phyloP scores from a whole-genome alignment of 1,140 invertebrate genomes.

The Galleria mellonella region DNA sequence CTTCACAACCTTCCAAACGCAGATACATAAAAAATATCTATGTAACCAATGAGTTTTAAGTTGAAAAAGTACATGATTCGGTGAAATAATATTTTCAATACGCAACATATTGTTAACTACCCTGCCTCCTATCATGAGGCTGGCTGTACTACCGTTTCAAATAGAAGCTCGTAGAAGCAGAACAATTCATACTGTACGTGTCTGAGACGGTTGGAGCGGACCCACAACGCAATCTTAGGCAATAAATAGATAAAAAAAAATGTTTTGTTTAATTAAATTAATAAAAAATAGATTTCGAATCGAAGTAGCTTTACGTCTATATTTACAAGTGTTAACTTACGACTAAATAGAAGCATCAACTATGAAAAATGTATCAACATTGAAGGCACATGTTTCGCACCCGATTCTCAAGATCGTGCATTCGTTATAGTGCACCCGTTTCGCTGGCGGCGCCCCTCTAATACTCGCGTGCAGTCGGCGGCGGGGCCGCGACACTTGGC shows the following conservation, averaged over 20 bases:
- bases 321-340: conserved; percentile 68
- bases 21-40: too few relatives aligned
- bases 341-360: conserved; percentile 70
- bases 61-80: too few relatives aligned
- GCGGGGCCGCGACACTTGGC: neutral
- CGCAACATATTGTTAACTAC: too few relatives aligned
- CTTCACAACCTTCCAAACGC: too few relatives aligned
- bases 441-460: conserved; percentile 33
- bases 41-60: too few relatives aligned
- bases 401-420: conserved; percentile 58
- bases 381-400: conserved; percentile 73
- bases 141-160: too few relatives aligned
- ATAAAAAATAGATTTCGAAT: conserved; percentile 67
- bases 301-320: conserved; percentile 56
- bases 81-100: too few relatives aligned
- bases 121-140: too few relatives aligned
- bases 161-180: too few relatives aligned
- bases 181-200: neutral
- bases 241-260: conserved; percentile 67
- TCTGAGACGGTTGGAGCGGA: conserved; percentile 10
- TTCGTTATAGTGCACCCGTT: conserved; percentile 41
- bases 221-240: conserved; percentile 29
- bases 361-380: conserved; percentile 72
- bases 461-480: conserved; percentile 9
- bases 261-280: conserved; percentile 51